Evolutionary conservation across 2,113 vertebrate species (phyloP), one percentile per base, ranked within the genome.

Genomic region (Natator depressus): DNA sequence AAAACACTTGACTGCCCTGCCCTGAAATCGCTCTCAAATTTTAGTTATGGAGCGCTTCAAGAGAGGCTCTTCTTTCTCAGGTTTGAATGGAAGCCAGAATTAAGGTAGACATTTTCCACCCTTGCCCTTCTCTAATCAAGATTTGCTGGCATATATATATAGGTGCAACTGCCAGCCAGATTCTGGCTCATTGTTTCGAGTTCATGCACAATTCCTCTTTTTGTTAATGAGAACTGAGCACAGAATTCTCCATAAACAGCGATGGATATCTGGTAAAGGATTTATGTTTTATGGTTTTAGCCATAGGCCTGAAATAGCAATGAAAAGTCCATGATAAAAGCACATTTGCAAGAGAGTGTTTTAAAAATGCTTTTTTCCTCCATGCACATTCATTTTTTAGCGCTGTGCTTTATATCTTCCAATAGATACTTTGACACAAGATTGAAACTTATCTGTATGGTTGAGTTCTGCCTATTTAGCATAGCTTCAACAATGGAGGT

Each of bases 341-440:
- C 38, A 76, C 13, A 53, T 81, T 62, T 57, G 8, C 22, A 79
- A 12, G 0, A 50, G 20, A 78, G 27, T 6, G 51, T 62, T 85
- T 88, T 79, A 49, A 69, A 79, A 90, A 82, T 1, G 8, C 38
- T 55, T 24, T 16, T 72, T 24, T 55, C 72, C 38, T 38, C 35
- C 25, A 20, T 2, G 6, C 12, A 46, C 17, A 53, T 81, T 38
- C 5, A 42, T 93, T 91, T 72, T 76, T 80, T 22, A 82, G 69
- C 79, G 59, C 79, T 57, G 12, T n/a, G 82, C 46, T 20, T 94
- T 1, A 0, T 75, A 0, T 65, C 89, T 89, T 84, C 88, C 91
- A 94, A 88, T 88, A 93, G 88, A 59, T 54, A 42, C 25, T 83
- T 25, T 54, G 80, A 93, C 82, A 93, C 35, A 7, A 54, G 50